These are phyloP conservation scores for Grammomys surdaster DNA, from an alignment of 2,113 vertebrate genomes.

Conservation along the genomic window DNA sequence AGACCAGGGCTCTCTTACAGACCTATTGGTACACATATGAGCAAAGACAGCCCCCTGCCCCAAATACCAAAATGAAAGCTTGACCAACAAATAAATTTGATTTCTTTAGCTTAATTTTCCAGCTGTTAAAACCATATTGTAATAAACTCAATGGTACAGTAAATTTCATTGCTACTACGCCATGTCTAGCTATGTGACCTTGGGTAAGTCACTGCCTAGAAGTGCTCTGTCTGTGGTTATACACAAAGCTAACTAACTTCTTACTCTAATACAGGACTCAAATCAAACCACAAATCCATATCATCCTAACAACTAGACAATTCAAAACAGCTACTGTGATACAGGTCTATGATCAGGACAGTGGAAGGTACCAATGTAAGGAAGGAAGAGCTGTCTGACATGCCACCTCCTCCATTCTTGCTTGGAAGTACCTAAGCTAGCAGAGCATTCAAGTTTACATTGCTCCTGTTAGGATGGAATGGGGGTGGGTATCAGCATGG, in stretches of 20 bases:
- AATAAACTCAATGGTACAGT: background rate
- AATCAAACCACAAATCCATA: background rate
- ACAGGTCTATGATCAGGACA: background rate
- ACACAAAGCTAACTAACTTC: background rate
- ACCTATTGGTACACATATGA: background rate
- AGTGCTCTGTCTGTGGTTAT: background rate
- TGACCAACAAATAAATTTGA: slow-evolving; percentile 4
- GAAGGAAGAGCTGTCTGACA: background rate
- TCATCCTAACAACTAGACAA: slow-evolving; percentile 21
- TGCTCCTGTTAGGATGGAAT: background rate
- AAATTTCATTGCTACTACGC: slow-evolving; percentile 5
- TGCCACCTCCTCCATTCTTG: background rate
- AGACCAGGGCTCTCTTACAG: background rate
- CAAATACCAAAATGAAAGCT: background rate
- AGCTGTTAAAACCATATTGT: background rate
- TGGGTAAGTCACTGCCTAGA: background rate
- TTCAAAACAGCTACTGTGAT: background rate
- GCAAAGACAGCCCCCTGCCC: background rate
- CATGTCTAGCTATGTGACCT: slow-evolving; percentile 5
- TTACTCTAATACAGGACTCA: slow-evolving; percentile 12
- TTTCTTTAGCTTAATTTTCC: slow-evolving; percentile 11
- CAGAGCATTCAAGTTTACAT: background rate
- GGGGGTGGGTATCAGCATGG: background rate
- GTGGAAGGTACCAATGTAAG: background rate
- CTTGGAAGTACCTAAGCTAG: background rate